Percentiles rank a stretch among this genome's conserved stretches.
These are phyloP conservation scores for Grantiella picta DNA, from an alignment of 2,113 vertebrate species.

Conservation along the genomic window DNA sequence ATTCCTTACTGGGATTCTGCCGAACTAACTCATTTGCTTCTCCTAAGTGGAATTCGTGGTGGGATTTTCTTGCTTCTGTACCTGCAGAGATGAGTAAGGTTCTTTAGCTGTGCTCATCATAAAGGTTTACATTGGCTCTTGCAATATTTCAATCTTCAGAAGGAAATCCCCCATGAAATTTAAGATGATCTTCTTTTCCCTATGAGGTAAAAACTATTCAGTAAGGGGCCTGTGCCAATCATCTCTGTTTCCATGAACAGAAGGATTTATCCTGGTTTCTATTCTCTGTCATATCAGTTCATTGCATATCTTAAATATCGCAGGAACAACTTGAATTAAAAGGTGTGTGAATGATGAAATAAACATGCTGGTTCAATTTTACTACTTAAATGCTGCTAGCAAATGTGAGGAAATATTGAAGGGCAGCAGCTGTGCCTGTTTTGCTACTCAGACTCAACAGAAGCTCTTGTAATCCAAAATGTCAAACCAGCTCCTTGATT, in stretches of 20 bases:
- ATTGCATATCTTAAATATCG: neutral
- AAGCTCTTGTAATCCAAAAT: neutral
- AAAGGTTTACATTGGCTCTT: neutral
- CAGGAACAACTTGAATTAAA: neutral
- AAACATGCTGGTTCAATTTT: neutral
- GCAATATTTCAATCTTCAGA: neutral
- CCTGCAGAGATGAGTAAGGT: neutral
- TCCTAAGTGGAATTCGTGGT: neutral
- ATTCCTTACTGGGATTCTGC: neutral
- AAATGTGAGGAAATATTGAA: neutral
- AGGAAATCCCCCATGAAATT: neutral
- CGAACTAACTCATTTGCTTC: neutral
- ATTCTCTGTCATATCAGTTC: neutral
- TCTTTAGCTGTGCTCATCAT: neutral
- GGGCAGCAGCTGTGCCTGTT: neutral
- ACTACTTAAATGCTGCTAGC: neutral
- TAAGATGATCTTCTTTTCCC: neutral
- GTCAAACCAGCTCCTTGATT: neutral
- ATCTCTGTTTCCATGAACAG: neutral
- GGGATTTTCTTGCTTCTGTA: neutral
- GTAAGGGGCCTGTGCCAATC: neutral
- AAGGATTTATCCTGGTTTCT: neutral
- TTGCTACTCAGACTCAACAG: neutral
- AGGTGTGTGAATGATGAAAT: neutral
- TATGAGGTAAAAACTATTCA: neutral